Evolutionary conservation across 2,888 invertebrate genomes (phyloP), one percentile per base, ranked within the genome.

Genomic region (Megamerina dolium): DNA sequence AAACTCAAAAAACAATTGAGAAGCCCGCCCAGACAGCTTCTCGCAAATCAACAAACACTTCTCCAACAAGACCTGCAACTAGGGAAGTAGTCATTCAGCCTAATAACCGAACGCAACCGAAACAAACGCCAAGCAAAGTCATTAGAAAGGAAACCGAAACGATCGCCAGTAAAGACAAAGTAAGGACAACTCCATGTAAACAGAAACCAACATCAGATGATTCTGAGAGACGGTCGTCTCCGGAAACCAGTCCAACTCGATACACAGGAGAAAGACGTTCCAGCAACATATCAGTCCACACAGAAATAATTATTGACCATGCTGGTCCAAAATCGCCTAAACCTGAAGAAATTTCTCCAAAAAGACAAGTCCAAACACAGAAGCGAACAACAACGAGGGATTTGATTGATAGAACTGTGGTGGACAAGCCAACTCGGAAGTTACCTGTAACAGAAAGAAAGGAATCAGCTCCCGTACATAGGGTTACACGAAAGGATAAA

Each of bases 401-500:
- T 16, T 45, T 46, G 3, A 45, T 51, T 5, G 48, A 48, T 26
- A 41, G 41, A 1, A 29, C 49, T 18, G 10, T 49, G 27, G 45
- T 50, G 1, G 44, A 51, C 13, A 56, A 53, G 44, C 53, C 61
- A 27, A 42, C 48, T 3, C 60, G 64, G 5, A 72, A 63, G 41
- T 19, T 61, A 29, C 62, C 66, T 1, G 74, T 77, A 6, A 62
- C 63, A 3, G 71, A 68, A 43, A 60, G 71, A 19, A 73, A 69
- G 45, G 70, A 68, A 41, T 70, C 72, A 8, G 72, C 72, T 8
- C 66, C 72, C 0, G 71, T 72, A 14, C 63, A 72, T 9, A 74
- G 75, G 53, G 68, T 68, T 1, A 73, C 69, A 2, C 62, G 66
- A 3, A 64, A 61, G 14, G 64, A 73, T 32, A 76, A 68, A 48